Base-by-base conservation (phyloP, 2,797 vertebrate species). In the Tenualosa ilisha region DNA sequence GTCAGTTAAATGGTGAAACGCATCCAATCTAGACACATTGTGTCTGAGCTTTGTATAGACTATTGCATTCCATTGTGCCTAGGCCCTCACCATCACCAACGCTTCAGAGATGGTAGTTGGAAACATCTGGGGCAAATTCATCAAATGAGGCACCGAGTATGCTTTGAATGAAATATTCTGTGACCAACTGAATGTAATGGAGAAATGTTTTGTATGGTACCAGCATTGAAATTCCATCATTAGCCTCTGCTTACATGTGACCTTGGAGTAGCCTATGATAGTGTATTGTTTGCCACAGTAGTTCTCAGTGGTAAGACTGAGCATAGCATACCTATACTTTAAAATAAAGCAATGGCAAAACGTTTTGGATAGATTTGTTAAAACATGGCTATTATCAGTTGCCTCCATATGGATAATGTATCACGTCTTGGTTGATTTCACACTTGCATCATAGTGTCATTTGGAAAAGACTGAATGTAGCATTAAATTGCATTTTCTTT, bases 401-500 rank as follows among this genome's bases (percentile, higher is more conserved):
- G 72, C 68, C 68, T 46, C 37, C 17, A 79, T 79, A 8, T 46
- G 72, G 72, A 79, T 79, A 79, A 79, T 46, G 37, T 46, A 46
- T 46, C 40, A 79, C 17, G 15, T 3, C 72, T 79, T 79, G 72
- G 72, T 43, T 46, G 72, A 79, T 79, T 46, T 79, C 72, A 79
- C 37, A 7, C 72, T 40, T 37, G 20, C 4, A 79, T 37, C 40
- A 79, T 85, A 87, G 87, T 88, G 87, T 87, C 56, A 87, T 92
- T 91, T 89, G 88, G 86, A 89, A 91, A 91, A 93, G 91, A 93
- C 90, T 95, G 88, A 84, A 46, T 92, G 93, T 95, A 94, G 94
- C 92, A 95, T 96, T 95, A 96, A 95, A 96, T 95, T 96, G 93
- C 95, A 94, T 95, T 96, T 94, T 96, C 95, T 96, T 94, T 96